phyloP scores from a whole-genome alignment of 2,888 invertebrate species.

The Ochropleura plecta region DNA sequence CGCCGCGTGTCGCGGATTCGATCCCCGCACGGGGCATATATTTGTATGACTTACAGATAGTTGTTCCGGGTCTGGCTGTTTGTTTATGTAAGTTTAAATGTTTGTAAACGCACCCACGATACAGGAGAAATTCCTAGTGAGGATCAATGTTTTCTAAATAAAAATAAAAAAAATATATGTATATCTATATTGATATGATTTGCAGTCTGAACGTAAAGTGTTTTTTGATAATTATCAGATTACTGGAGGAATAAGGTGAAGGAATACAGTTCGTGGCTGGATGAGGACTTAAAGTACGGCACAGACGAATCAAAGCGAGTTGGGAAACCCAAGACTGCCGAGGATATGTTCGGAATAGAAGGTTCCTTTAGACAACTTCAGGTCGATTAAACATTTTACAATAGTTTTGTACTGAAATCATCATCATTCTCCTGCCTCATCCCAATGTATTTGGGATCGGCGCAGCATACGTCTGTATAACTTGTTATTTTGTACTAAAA shows the following conservation, averaged over 20 bases:
- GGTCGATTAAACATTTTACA: conserved; percentile 73
- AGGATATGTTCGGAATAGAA: conserved; percentile 89
- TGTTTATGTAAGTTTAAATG: no score
- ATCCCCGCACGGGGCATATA: no score
- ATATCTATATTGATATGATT: not conserved
- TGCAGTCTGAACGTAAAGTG: not conserved
- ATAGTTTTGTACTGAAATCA: conserved; percentile 23
- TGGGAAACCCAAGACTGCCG: conserved; percentile 89
- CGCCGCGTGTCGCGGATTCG: no score
- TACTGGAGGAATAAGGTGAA: conserved; percentile 85
- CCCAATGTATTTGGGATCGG: no score
- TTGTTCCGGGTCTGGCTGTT: no score
- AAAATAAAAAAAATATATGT: no score
- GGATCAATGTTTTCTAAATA: no score
- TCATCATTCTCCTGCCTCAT: not conserved
- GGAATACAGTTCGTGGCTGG: conserved; percentile 86
- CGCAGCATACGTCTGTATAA: no score
- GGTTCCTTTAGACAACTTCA: conserved; percentile 90
- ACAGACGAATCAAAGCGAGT: conserved; percentile 90
- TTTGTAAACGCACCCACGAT: no score
- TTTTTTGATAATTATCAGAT: conserved; percentile 68
- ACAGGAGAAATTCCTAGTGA: no score
- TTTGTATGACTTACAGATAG: no score
- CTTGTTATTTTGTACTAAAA: not conserved
- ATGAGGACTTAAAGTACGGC: conserved; percentile 87